Evolutionary conservation across 2,113 vertebrate genomes (phyloP), one percentile per base, ranked within the genome.

Genomic region (Peromyscus maniculatus): DNA sequence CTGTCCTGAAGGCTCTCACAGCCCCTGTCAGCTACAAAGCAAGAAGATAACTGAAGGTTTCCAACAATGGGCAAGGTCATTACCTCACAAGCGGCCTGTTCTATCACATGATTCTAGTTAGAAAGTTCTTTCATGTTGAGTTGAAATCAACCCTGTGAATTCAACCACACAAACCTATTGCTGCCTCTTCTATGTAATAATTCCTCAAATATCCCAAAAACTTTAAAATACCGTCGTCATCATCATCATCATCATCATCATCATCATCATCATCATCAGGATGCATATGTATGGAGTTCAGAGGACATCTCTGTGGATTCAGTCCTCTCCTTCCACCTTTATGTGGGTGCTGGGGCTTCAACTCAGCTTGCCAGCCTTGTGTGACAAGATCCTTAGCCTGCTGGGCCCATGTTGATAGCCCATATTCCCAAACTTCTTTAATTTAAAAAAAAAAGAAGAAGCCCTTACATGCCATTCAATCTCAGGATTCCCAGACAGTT

Each of bases 41-140:
- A 83, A 55, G 26, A 74, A 49, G 78, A 92, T 57, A 67, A 72
- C 71, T n/a, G n/a, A 62, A 77, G 55, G 87, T 43, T 79, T 89
- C 84, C 78, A 96, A 91, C 15, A 95, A 95, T 49, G 69, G 49
- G 36, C 62, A 80, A 43, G 66, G 69, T 49, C 33, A 24, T 96
- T 74, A 97, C 93, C 83, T 97, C 96, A 97, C 72, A 97, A 94
- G 49, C 33, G 55, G 92, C 78, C 78, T 67, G 83, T 96, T 94
- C 91, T 89, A 84, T 84, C 66, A 90, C 36, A 89, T 91, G 82
- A 78, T 69, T 94, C 64, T 9, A 79, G 43, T 52, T 46, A 92
- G 36, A 92, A 91, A 94, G 67, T 87, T 96, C 92, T 92, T 95
- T 90, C 77, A 31, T 1, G 0, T 2, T 64, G 55, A 77, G 28